Evolutionary conservation across 2,797 vertebrate genomes (phyloP).

Genomic region (Scomberomorus guttatus): DNA sequence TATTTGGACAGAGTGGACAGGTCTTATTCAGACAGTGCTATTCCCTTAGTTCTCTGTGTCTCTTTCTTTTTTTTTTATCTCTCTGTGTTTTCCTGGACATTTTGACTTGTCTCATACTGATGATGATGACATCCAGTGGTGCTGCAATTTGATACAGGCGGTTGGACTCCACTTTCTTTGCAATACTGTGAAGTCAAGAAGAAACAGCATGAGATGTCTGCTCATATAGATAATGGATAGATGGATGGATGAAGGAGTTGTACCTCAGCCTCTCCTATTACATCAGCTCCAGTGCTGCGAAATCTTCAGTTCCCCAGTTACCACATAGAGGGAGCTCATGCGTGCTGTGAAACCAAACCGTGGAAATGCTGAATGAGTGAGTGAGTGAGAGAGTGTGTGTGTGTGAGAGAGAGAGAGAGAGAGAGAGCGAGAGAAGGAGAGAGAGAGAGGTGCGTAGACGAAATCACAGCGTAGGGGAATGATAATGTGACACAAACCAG

Average conservation of each 20-base stretch:
- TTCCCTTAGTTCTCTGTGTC: not conserved
- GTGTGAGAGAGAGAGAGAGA: constrained; percentile 29
- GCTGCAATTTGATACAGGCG: constrained; percentile 18
- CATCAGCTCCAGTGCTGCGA: constrained; percentile 43
- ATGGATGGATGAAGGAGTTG: constrained; percentile 2
- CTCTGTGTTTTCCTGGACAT: constrained; percentile 7
- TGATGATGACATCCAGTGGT: constrained; percentile 8
- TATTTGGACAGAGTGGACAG: constrained; percentile 66
- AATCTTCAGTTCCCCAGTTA: constrained; percentile 55
- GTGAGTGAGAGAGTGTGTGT: constrained; percentile 37
- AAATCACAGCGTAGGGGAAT: constrained; percentile 52
- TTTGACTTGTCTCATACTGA: constrained; percentile 27
- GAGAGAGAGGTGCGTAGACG: constrained; percentile 36
- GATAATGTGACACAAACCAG: constrained; percentile 64
- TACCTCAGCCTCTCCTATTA: constrained; percentile 25
- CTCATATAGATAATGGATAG: not conserved
- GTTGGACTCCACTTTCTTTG: constrained; percentile 15
- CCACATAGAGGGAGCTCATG: constrained; percentile 79
- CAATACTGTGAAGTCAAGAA: not conserved
- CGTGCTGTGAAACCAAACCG: constrained; percentile 46
- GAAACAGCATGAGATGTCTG: not conserved
- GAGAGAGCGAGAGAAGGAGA: constrained; percentile 28
- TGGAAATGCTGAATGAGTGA: constrained; percentile 77
- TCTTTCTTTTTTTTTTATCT: not conserved
- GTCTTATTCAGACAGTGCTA: constrained; percentile 54